Percentiles rank a stretch among this genome's conserved stretches.
Conservation (phyloP, 2,113 vertebrate genomes). For the Mesembrinibis cayennensis region DNA sequence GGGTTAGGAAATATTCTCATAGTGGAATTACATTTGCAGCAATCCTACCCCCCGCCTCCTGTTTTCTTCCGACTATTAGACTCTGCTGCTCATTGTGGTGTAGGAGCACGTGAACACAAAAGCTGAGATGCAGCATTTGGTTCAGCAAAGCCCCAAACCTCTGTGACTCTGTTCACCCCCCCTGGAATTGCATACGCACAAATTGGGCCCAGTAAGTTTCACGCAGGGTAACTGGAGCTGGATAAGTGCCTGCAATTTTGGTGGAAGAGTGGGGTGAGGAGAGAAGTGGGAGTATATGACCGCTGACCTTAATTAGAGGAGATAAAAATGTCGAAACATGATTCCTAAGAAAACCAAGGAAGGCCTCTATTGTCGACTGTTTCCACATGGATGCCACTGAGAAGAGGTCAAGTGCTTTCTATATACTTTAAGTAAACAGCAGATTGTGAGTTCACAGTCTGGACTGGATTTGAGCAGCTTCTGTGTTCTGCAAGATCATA, state of each 20-base stretch:
- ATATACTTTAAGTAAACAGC: slow-evolving; percentile 54
- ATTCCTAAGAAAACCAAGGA: slow-evolving; percentile 29
- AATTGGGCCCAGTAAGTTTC: neutral
- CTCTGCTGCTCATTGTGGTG: neutral
- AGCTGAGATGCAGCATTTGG: neutral
- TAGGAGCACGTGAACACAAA: neutral
- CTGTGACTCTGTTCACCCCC: neutral
- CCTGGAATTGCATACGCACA: neutral
- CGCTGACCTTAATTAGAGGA: neutral
- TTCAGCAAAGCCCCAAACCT: neutral
- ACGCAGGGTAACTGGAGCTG: neutral
- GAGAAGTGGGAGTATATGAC: neutral
- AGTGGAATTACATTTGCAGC: slow-evolving; percentile 40
- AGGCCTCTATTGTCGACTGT: neutral
- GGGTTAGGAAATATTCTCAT: neutral
- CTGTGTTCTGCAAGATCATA: slow-evolving; percentile 13
- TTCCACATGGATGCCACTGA: slow-evolving; percentile 34
- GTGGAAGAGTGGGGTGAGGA: neutral
- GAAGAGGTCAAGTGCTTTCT: slow-evolving; percentile 55
- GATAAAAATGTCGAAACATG: slow-evolving; percentile 33
- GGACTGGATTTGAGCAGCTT: slow-evolving; percentile 38
- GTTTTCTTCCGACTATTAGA: neutral
- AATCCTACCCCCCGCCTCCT: neutral
- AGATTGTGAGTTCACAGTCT: slow-evolving; percentile 9
- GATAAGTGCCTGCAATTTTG: neutral